Evolutionary conservation across 30 jellyfish, hydroid and myxozoan genomes (phyloP).

Genomic region (Hydra vulgaris): DNA sequence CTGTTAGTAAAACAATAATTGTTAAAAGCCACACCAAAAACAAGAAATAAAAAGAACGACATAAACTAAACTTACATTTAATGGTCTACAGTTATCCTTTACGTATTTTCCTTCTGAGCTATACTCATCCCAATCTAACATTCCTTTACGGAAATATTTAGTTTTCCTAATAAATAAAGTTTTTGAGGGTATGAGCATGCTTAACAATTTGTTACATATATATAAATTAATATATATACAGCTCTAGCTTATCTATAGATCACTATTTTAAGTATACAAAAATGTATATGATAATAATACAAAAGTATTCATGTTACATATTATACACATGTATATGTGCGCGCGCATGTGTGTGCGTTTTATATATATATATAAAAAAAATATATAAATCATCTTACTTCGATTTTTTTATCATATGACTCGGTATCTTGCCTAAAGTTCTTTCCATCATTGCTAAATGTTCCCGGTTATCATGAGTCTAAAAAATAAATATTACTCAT

Average conservation of each 20-base stretch:
- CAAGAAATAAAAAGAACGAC: no score
- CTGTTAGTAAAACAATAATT: conserved; percentile 19
- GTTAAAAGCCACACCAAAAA: no score
- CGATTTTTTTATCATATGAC: conserved; percentile 45
- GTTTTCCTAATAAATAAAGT: conserved; percentile 42
- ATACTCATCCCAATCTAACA: conserved; percentile 69
- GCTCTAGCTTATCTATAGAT: no score
- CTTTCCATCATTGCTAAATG: conserved; percentile 97
- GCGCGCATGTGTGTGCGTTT: no score
- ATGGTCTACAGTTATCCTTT: conserved; percentile 53
- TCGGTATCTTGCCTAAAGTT: conserved; percentile 73
- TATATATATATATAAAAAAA: no score
- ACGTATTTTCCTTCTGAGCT: conserved; percentile 67
- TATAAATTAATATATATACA: no score
- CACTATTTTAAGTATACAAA: no score
- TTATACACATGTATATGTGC: no score
- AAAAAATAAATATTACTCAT: background rate
- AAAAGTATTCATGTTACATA: no score
- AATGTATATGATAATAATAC: no score
- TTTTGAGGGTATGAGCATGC: background rate
- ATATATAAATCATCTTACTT: no score
- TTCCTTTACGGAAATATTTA: conserved; percentile 67
- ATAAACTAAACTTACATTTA: conserved; percentile 55
- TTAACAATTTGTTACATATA: background rate
- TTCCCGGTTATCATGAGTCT: conserved; percentile 94